Conservation (phyloP, 2,888 invertebrate species). For the Pollenia labialis region DNA sequence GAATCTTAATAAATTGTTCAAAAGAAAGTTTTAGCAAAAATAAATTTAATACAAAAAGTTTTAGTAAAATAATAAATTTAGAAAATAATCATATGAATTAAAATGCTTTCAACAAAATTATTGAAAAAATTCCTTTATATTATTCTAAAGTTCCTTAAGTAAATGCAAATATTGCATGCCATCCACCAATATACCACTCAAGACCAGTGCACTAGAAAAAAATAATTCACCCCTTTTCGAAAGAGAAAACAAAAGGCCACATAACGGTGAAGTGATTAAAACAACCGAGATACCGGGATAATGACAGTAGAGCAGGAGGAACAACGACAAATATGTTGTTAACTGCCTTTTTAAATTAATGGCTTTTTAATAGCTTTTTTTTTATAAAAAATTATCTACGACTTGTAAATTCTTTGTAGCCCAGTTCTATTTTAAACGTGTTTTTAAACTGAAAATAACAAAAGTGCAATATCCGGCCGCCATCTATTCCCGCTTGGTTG, state of each 20-base stretch:
- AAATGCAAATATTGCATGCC: slow-evolving; percentile 34
- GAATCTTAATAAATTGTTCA: neutral
- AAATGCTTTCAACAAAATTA: neutral
- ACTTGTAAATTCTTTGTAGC: slow-evolving; percentile 15
- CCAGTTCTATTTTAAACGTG: slow-evolving; percentile 24
- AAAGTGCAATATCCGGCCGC: slow-evolving; percentile 70
- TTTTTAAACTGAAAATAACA: slow-evolving; percentile 60
- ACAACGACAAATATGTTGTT: slow-evolving; percentile 67
- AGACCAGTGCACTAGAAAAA: slow-evolving; percentile 24
- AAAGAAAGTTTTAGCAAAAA: neutral
- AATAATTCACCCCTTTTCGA: slow-evolving; percentile 53
- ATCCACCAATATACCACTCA: neutral
- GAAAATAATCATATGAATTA: neutral
- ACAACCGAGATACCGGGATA: slow-evolving; percentile 8
- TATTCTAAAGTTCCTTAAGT: slow-evolving; percentile 51
- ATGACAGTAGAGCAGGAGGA: slow-evolving; percentile 16
- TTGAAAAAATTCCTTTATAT: slow-evolving; percentile 55
- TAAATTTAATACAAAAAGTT: neutral
- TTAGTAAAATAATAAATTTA: neutral
- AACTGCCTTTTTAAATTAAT: slow-evolving; percentile 73
- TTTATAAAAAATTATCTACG: slow-evolving; percentile 67
- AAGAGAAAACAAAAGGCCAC: slow-evolving; percentile 12
- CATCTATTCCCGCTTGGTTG: slow-evolving; percentile 13
- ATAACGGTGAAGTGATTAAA: slow-evolving; percentile 37
- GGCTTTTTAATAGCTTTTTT: slow-evolving; percentile 73